A percentile compares a stretch with the other conserved stretches of the same genome.
phyloP scores from a whole-genome alignment of 2,888 invertebrate species.

The Patella ulyssiponensis region DNA sequence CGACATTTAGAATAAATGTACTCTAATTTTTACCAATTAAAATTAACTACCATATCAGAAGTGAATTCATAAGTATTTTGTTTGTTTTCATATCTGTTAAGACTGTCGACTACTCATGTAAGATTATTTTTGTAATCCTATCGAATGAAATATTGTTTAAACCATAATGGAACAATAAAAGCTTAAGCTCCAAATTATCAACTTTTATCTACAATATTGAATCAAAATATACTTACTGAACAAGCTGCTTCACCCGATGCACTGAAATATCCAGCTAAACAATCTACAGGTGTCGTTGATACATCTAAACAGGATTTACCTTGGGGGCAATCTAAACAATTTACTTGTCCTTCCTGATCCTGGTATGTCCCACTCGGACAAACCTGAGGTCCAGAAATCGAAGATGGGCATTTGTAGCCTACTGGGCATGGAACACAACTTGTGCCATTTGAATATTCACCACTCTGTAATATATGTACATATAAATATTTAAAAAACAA shows the following conservation, averaged over 20 bases:
- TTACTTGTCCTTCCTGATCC: constrained; percentile 53
- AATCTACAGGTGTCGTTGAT: constrained; percentile 50
- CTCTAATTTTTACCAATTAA: no score
- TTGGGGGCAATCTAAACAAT: constrained; percentile 62
- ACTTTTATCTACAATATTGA: no score
- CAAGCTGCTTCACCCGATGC: constrained; percentile 56
- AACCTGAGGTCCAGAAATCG: constrained; percentile 47
- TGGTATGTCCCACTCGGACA: constrained; percentile 67
- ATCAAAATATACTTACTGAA: constrained; percentile 45
- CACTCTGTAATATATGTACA: constrained; percentile 47
- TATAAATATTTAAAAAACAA: no score
- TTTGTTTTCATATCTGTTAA: no score
- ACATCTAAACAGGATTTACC: constrained; percentile 56
- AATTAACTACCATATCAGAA: no score
- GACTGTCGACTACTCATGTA: no score
- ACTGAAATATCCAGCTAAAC: constrained; percentile 62
- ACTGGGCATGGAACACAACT: constrained; percentile 58
- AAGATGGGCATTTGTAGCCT: constrained; percentile 63
- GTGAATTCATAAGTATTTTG: no score
- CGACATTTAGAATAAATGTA: no score
- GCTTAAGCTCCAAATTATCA: no score
- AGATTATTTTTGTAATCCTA: no score
- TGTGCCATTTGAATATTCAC: constrained; percentile 62
- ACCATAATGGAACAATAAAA: no score
- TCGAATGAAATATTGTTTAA: no score